These are phyloP conservation scores for Nipponia nippon DNA, from an alignment of 2,113 vertebrate genomes.

Conservation along the genomic window DNA sequence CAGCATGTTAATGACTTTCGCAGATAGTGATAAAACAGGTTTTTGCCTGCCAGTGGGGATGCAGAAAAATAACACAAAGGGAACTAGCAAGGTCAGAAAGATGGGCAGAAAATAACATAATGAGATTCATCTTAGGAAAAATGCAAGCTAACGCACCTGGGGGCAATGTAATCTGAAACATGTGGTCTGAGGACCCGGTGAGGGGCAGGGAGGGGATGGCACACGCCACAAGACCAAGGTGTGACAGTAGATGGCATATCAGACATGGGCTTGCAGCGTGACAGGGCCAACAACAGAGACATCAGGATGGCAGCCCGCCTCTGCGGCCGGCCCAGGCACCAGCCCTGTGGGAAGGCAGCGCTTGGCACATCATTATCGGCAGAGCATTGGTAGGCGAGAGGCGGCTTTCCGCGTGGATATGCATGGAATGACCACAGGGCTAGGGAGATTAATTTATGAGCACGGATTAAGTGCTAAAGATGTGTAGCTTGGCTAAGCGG, in stretches of 20 bases:
- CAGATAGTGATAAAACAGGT: background rate
- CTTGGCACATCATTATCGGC: background rate
- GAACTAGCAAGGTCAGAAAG: background rate
- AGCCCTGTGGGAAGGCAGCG: background rate
- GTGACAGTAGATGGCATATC: background rate
- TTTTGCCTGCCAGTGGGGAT: background rate
- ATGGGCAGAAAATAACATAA: background rate
- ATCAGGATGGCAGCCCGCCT: background rate
- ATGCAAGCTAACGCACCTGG: background rate
- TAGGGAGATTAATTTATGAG: slow-evolving; percentile 22
- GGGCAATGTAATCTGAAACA: background rate
- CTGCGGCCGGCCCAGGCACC: background rate
- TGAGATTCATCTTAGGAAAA: background rate
- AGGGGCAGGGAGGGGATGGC: accelerated
- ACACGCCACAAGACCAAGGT: accelerated
- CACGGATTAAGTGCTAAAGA: slow-evolving; percentile 49
- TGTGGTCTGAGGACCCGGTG: background rate
- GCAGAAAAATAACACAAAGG: background rate
- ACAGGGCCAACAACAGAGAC: background rate
- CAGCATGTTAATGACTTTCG: background rate
- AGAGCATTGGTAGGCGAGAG: background rate
- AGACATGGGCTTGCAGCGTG: background rate
- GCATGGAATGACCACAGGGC: background rate
- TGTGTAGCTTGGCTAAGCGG: background rate
- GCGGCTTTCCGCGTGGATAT: background rate